Evolutionary conservation across 2,888 invertebrate genomes (phyloP), one percentile per base, ranked within the genome.

Genomic region (Napeogenes inachia): DNA sequence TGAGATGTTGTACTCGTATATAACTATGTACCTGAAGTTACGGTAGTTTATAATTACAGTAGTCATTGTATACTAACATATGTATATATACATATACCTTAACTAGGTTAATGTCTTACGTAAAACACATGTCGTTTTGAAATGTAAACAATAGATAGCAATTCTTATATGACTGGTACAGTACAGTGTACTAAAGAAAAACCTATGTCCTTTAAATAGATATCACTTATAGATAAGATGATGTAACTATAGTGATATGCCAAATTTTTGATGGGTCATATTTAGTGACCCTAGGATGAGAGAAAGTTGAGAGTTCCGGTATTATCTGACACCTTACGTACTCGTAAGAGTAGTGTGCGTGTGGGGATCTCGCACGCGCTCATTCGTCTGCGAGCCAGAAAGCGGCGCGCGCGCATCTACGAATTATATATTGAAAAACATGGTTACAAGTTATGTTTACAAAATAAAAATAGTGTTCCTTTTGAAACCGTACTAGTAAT

Each of bases 271-370:
- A 67, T 64, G 65, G 68, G 68, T 66, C 68, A 68, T 65, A 65
- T 64, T 67, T 67, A 58, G 50, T 69, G 72, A 74, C 75, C 87
- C 84, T 73, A 66, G 69, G 60, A 67, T 66, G 61, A 78, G 89
- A 81, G 89, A 89, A 89, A 89, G 89, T 83, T 71, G 76, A 65
- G 70, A 88, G 87, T 84, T 89, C 89, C 89, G 89, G 89, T 72
- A 85, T 75, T 80, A 86, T 81, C 82, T 82, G 84, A 85, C 85
- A 85, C 80, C 42, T 42, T 42, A 42, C 42, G 42, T 42, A 42
- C 42, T 78, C 77, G 83, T 79, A 79, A 77, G 81, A 81, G 82
- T 77, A 75, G 76, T 75, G 75, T 78, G 80, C 80, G 81, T 78
- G 75, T 74, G 75, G 70, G 73, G 73, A 71, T 10, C 30, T 42